phyloP scores from a whole-genome alignment of 2,888 invertebrate species.

The Drosophila mimetica region DNA sequence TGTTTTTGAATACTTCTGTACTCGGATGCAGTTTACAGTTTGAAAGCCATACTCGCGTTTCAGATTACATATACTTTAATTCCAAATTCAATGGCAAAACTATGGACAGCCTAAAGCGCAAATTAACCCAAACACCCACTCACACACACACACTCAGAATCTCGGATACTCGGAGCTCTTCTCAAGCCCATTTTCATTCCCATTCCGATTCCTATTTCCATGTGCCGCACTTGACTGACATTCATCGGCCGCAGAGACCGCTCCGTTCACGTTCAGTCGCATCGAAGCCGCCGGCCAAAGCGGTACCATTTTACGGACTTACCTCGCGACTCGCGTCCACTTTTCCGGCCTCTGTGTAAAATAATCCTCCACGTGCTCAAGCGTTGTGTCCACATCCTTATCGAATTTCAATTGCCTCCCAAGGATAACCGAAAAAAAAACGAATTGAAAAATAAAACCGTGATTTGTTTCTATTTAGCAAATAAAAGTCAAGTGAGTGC shows the following conservation, averaged over 20 bases:
- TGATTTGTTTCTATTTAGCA: constrained; percentile 48
- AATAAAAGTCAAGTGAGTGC: constrained; percentile 40
- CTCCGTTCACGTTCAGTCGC: constrained; percentile 67
- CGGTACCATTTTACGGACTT: constrained; percentile 59
- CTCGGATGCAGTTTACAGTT: constrained; percentile 37
- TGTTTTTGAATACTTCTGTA: neutral
- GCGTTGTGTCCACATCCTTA: constrained; percentile 35
- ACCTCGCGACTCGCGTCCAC: constrained; percentile 10
- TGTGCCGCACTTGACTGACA: constrained; percentile 46
- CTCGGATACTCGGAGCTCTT: constrained; percentile 19
- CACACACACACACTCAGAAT: constrained; percentile 8
- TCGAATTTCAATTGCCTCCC: constrained; percentile 31
- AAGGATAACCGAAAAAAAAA: constrained; percentile 10
- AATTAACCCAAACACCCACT: constrained; percentile 59
- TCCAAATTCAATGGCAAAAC: constrained; percentile 65
- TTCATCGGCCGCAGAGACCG: constrained; percentile 53
- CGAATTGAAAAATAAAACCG: constrained; percentile 18
- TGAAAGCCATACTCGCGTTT: constrained; percentile 18
- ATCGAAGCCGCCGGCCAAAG: constrained; percentile 67
- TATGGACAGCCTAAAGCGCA: constrained; percentile 57
- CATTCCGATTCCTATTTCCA: constrained; percentile 12
- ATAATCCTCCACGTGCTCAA: constrained; percentile 30
- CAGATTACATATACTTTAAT: constrained; percentile 53
- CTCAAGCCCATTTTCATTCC: constrained; percentile 23
- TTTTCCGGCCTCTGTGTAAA: constrained; percentile 21